Conservation (phyloP, 2,888 invertebrate species). For the Brachypterus glaber region DNA sequence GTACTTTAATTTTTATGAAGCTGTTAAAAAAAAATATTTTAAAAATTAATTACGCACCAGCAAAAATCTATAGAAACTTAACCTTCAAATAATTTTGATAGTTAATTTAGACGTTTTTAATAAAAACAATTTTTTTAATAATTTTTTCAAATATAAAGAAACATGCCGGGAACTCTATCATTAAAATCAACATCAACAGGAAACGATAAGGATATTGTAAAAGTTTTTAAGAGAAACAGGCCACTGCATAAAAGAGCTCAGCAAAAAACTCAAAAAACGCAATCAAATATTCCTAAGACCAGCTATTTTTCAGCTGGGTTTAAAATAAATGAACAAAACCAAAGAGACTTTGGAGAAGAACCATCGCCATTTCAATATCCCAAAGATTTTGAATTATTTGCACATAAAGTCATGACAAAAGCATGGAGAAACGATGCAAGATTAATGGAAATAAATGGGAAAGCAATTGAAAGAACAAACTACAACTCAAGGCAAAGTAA, state of each 20-base stretch:
- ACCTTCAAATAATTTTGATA: no score
- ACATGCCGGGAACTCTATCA: no score
- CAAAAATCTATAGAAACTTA: no score
- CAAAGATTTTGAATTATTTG: slow-evolving; percentile 38
- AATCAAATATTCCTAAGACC: slow-evolving; percentile 11
- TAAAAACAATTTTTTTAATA: no score
- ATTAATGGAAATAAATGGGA: slow-evolving; percentile 30
- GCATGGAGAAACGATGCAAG: slow-evolving; percentile 32
- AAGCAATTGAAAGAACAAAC: slow-evolving; percentile 33
- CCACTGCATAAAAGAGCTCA: slow-evolving; percentile 3
- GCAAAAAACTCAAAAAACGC: slow-evolving; percentile 12
- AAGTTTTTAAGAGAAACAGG: no score
- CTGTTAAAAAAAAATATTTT: no score
- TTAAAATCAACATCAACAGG: no score
- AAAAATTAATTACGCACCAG: no score
- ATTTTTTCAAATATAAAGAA: no score
- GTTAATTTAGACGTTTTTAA: no score
- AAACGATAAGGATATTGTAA: no score
- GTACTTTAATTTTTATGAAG: no score
- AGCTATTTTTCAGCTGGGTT: slow-evolving; percentile 31
- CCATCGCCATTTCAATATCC: slow-evolving; percentile 41
- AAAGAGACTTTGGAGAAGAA: slow-evolving; percentile 35
- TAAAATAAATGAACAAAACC: slow-evolving; percentile 26
- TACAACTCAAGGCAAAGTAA: slow-evolving; percentile 34
- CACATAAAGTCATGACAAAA: slow-evolving; percentile 39